Base-by-base conservation (phyloP, 2,113 vertebrate genomes). In the Anser brachyrhynchus region DNA sequence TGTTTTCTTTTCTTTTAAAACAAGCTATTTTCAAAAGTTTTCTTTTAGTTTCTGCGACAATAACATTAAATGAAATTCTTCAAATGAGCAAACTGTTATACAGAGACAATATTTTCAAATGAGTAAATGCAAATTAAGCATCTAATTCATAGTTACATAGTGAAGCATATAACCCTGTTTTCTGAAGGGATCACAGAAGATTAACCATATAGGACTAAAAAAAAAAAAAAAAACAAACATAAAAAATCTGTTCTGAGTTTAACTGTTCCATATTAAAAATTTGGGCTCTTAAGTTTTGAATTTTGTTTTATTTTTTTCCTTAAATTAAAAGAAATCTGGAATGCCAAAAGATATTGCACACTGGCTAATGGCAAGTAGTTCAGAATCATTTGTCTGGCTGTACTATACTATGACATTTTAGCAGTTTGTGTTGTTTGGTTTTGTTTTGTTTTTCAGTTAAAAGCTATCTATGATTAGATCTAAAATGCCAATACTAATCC, bases 401-500 rank as follows among this genome's bases (percentile, higher is more conserved):
- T 75, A 83, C 26, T 37, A 65, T 51, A 57, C 43, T 15, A 67
- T 1, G 3, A 59, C 17, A 2, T 88, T 80, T 85, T 66, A 77
- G 22, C 29, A 66, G n/a, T 52, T 67, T 2, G 0, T 74, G 2
- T 22, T 44, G 43, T 43, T 43, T 6, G 15, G 8, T 44, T 13
- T 43, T 43, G 43, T 14, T 46, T 88, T 62, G 20, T 62, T 87
- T 77, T 74, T 19, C 62, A 64, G 15, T 69, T 86, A 70, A 83
- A 93, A 92, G 21, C 25, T 76, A 23, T 41, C 44, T 76, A 44
- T 46, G 79, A 39, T 52, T 76, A 71, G 33, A 66, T 62, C 59
- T 83, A 43, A 92, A 90, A 81, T 39, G 81, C 8, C 16, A 33
- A 35, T 58, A 90, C 75, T 69, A 95, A 87, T 62, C 71, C 51